Evolutionary conservation across 2,113 vertebrate species (phyloP), one percentile per base, ranked within the genome.

Genomic region (Stegastes partitus): DNA sequence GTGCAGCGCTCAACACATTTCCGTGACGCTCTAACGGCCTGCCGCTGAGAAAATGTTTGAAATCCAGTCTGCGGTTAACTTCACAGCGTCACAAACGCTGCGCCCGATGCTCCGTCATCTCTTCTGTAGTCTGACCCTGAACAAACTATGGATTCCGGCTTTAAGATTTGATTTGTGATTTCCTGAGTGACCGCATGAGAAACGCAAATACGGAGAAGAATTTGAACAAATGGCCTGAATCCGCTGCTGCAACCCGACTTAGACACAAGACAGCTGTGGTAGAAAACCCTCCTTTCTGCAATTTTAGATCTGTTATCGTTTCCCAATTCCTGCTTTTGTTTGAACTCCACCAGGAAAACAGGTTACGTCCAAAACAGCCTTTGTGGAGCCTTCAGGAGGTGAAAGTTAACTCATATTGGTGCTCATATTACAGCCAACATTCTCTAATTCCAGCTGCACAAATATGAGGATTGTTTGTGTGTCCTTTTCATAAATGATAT

Each of bases 91-190:
- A 3, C 21, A 19, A 45, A 45, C 3, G 16, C 8, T 9, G 10
- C 31, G 10, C 31, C 1, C 10, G 31, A 34, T 34, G 31, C 15
- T 7, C 39, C 11, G 42, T 37, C 47, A n/a, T 77, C 56, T 68
- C 59, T 1, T 57, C 57, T 15, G 57, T 1, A 54, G 50, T 37
- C 0, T 71, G 11, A 56, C 22, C 51, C 51, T 26, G 47, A 73
- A 42, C 49, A 45, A 58, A 25, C n/a, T 31, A 25, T 58, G 59
- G 70, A 78, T 39, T 47, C 15, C 14, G 7, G 59, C 58, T 71
- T 74, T 54, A 54, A 45, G 1, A 28, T 70, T 22, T 83, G 86
- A 88, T 88, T 80, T 83, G 86, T 83, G 76, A 83, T 77, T 88
- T 83, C 79, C 86, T 83, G 86, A 67, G 65, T 31, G 67, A 68